Evolutionary conservation across 2,888 invertebrate genomes (phyloP), one percentile per base, ranked within the genome.

Genomic region (Corbicula japonica): DNA sequence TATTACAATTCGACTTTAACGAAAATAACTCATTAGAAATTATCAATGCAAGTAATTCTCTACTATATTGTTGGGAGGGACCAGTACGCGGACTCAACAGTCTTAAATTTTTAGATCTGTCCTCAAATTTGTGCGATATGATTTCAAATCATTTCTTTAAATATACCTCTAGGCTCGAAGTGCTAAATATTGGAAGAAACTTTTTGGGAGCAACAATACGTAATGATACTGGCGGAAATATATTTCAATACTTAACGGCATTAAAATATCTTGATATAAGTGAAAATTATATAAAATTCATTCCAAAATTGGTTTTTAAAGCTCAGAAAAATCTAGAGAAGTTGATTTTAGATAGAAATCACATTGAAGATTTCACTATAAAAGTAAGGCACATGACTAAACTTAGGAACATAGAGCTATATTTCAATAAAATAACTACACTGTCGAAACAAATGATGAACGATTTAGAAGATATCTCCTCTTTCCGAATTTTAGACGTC

Each of bases 11-110:
- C 3, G 44, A 34, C 18, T 12, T 78, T 2, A 41, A 41, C 32
- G 10, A 44, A 26, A 41, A 68, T 21, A 78, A 78, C 34, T 21
- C 34, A 1, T n/a, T 73, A 12, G 69, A 34, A 38, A 32, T 12
- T 0, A 46, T 73, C 15, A 73, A 65, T n/a, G 68, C 69, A 4
- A 62, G 73, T 18, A 23, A 50, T 4, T 78, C 69, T 1, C 34
- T 78, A 48, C 34, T 78, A 18, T 69, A 69, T 30, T 78, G 78
- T 23, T 78, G 78, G 78, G 78, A 78, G 21, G 78, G 78, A 8
- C 78, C 78, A 0, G 56, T 73, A 0, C 46, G 65, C 52, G 78
- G 78, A 15, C 15, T 73, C 4, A 23, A 52, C 5, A 73, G 65
- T 44, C 28, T 78, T 10, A 60, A 69, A 69, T 32, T 56, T 44